Base-by-base conservation (phyloP, 1,140 invertebrate species). In the Drosophila tropicalis region DNA sequence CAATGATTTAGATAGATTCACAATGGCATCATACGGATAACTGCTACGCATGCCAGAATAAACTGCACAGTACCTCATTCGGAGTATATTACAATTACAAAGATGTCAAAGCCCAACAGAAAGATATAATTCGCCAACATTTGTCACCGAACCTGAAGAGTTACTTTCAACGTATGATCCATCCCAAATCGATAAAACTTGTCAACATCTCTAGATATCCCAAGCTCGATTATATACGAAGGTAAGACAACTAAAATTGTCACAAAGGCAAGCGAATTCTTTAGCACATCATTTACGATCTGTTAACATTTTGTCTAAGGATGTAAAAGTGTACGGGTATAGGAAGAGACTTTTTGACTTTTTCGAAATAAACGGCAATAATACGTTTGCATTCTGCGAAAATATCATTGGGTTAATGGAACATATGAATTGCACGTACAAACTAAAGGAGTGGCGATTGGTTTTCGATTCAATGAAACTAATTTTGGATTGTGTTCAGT, bases 181-280 rank as follows among this genome's bases (percentile, higher is more conserved):
- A 36, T 10, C 34, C 0, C 7, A 44, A 44, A 5, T 15, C 9
- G 41, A 44, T 9, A 44, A 44, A 6, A 0, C 41, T 44, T 44
- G 41, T 5, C 41, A 10, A 6, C 41, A 44, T 10, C 0, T 44
- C 4, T 4, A 44, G 3, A 4, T 44, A 15, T 44, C 41, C 5
- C 41, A 44, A 44, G 41, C 41, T 15, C 41, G 41, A 17, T 44
- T 44, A 10, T 17, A 44, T 44, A 44, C 1, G 41, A 44, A 3
- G 5, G 44, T 47, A 19, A 10, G 15, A 19, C 44, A 47, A 13
- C 44, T 47, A 2, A 47, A 47, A 47, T 47, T 44, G 41, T 44
- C 41, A n/a, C 41, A 44, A 44, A 44, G 41, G 41, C 41, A 44
- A 44, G 2, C 41, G n/a, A 44, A 17, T 15, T 44, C n/a, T 44